These are phyloP conservation scores for Diadema setosum DNA, from an alignment of 35 echinoderm and acorn worm species.

Conservation along the genomic window DNA sequence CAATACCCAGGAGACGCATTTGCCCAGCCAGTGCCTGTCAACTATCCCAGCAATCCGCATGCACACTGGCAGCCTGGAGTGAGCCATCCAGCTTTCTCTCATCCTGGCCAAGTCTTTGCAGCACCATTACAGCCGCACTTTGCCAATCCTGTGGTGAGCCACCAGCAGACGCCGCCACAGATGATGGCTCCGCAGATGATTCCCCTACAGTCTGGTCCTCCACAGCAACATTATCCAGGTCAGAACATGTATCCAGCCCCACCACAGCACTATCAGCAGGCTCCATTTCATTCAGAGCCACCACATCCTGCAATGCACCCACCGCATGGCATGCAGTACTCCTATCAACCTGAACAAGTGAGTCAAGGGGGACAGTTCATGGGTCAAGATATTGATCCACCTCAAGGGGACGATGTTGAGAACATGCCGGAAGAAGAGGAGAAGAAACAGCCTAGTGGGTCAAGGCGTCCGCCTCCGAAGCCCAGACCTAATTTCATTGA, in stretches of 20 bases:
- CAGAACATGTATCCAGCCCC: neutral
- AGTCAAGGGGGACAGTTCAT: neutral
- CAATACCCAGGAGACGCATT: slow-evolving; percentile 2
- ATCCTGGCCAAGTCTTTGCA: neutral
- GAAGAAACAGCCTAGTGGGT: neutral
- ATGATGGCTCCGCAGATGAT: neutral
- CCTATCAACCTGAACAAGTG: neutral
- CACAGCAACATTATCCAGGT: neutral
- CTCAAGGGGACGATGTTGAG: neutral
- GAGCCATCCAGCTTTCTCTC: neutral
- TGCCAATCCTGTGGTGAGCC: neutral
- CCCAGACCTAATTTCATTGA: slow-evolving; percentile 75
- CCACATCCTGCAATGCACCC: neutral
- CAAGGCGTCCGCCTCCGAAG: slow-evolving; percentile 15
- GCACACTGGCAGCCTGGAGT: neutral
- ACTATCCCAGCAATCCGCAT: neutral
- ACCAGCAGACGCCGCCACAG: neutral
- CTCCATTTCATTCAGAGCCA: neutral
- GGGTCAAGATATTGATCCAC: neutral
- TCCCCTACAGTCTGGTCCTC: neutral
- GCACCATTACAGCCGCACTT: neutral
- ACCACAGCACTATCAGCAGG: slow-evolving; percentile 4
- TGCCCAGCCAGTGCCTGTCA: neutral
- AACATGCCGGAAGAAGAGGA: neutral
- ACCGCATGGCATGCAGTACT: neutral